These are phyloP conservation scores for Patiria pectinifera DNA, from an alignment of 53 echinoderm and acorn worm species.

Conservation along the genomic window DNA sequence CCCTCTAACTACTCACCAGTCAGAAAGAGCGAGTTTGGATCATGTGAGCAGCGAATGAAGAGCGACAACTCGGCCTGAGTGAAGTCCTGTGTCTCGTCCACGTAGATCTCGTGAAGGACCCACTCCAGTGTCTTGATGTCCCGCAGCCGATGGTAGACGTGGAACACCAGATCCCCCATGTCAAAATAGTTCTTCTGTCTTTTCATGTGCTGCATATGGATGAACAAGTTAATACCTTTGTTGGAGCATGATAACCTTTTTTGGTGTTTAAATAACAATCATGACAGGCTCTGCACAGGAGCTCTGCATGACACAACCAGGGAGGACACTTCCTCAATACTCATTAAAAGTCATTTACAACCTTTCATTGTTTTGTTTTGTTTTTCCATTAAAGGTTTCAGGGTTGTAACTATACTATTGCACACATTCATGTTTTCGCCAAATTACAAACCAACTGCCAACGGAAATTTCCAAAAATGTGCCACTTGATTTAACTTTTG, in stretches of 20 bases:
- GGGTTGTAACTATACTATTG: too few relatives aligned
- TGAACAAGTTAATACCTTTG: background rate
- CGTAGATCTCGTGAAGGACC: constrained; percentile 70
- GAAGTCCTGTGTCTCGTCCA: constrained; percentile 81
- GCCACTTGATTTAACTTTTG: too few relatives aligned
- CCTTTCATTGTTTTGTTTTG: too few relatives aligned
- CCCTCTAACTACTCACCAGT: constrained; percentile 42
- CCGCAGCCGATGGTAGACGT: constrained; percentile 66
- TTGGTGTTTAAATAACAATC: background rate
- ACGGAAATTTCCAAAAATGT: too few relatives aligned
- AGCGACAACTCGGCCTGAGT: constrained; percentile 70
- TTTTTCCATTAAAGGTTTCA: too few relatives aligned
- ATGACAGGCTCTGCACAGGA: too few relatives aligned
- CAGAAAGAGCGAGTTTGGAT: constrained; percentile 75
- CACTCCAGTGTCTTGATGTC: constrained; percentile 67
- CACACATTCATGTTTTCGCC: too few relatives aligned
- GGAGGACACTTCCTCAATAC: too few relatives aligned
- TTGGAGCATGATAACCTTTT: background rate
- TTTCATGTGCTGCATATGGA: constrained; percentile 58
- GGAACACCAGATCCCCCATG: constrained; percentile 70
- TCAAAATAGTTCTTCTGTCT: constrained; percentile 65
- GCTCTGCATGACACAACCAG: too few relatives aligned
- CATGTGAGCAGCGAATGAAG: constrained; percentile 72
- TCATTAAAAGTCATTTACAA: too few relatives aligned
- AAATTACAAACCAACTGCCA: too few relatives aligned